Evolutionary conservation across 2,888 invertebrate species (phyloP).

Genomic region (Melanostoma scalare): DNA sequence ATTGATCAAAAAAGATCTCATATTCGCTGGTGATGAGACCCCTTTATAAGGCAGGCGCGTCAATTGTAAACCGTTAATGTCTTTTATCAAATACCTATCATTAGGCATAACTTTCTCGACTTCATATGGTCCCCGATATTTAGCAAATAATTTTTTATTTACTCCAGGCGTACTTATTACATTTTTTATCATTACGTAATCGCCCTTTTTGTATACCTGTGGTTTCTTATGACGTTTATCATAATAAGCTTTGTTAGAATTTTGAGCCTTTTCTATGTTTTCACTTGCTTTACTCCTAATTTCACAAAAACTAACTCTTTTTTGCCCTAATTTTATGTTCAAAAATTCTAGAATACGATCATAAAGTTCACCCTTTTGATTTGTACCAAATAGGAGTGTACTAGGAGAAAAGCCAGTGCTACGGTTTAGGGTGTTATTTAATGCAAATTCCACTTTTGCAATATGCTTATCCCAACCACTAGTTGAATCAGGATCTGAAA

Average conservation of each 20-base stretch:
- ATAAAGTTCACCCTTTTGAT: conserved; percentile 73
- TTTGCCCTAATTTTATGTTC: neutral
- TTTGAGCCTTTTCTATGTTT: conserved; percentile 9
- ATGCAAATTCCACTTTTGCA: conserved; percentile 72
- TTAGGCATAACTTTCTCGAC: no score
- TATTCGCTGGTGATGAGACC: no score
- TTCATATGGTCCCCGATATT: no score
- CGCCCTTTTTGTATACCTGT: neutral
- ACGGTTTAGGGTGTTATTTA: conserved; percentile 75
- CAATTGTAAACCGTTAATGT: no score
- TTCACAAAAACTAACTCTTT: neutral
- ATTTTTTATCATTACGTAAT: no score
- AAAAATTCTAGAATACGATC: conserved; percentile 67
- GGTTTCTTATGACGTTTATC: conserved; percentile 23
- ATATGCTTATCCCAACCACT: conserved; percentile 52
- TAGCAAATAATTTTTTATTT: no score
- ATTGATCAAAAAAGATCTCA: no score
- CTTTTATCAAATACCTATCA: no score
- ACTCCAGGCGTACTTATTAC: no score
- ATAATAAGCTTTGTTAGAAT: conserved; percentile 5
- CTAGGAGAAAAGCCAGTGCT: conserved; percentile 75
- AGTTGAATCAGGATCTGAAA: conserved; percentile 10
- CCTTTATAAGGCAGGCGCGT: no score
- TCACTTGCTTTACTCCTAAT: conserved; percentile 8
- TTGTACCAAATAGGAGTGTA: conserved; percentile 75